These are phyloP conservation scores for Lordiphosa collinella DNA, from an alignment of 1,140 invertebrate genomes.

Conservation along the genomic window DNA sequence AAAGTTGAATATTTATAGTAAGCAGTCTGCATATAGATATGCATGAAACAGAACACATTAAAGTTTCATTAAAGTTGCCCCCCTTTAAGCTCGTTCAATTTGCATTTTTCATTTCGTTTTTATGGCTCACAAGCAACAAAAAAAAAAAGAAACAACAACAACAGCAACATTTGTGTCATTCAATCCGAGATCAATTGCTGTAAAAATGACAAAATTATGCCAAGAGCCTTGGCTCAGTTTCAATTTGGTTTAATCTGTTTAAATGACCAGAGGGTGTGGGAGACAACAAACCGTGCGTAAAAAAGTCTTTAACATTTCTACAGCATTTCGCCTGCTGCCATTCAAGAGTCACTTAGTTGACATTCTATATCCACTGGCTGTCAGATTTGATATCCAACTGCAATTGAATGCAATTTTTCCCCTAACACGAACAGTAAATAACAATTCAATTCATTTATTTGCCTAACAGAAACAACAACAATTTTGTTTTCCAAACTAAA, in stretches of 20 bases:
- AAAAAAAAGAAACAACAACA: conserved; percentile 2
- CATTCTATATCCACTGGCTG: too few relatives aligned
- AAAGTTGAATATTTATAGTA: conserved; percentile 60
- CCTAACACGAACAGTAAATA: too few relatives aligned
- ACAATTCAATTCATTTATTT: too few relatives aligned
- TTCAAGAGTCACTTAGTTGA: too few relatives aligned
- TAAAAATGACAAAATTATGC: conserved; percentile 75
- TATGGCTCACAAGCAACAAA: conserved; percentile 11
- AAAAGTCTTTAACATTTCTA: too few relatives aligned
- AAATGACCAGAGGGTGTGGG: conserved; percentile 37
- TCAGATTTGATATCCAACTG: too few relatives aligned
- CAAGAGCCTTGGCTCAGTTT: conserved; percentile 24
- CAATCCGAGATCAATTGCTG: conserved; percentile 74
- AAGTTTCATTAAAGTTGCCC: conserved; percentile 22
- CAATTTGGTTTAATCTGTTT: conserved; percentile 66
- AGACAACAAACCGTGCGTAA: conserved; percentile 33
- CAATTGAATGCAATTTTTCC: too few relatives aligned
- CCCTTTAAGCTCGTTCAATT: conserved; percentile 38
- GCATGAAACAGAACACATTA: conserved; percentile 6
- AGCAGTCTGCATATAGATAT: too few relatives aligned
- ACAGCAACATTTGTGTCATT: conserved; percentile 53
- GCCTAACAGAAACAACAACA: too few relatives aligned
- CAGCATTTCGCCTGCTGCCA: too few relatives aligned
- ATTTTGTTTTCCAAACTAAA: too few relatives aligned
- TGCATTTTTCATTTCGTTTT: conserved; percentile 67